Base-by-base conservation (phyloP, 2,113 vertebrate genomes). In the Peromyscus californicus region DNA sequence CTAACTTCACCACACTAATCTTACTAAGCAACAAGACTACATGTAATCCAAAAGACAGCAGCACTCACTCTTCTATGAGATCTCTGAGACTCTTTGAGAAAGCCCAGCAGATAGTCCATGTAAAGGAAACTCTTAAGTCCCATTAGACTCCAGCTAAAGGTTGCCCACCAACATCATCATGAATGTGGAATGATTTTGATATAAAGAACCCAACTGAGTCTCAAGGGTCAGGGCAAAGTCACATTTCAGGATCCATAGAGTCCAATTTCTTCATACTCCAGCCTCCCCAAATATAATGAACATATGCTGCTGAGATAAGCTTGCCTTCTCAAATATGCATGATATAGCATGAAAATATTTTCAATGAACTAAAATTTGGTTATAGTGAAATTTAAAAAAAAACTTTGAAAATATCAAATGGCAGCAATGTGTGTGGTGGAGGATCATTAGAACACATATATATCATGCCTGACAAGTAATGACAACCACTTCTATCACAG, bases 281-380 rank as follows among this genome's bases (percentile, higher is more conserved):
- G 2, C 22, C 39, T 90, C 9, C 42, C 29, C 1, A 90, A 80
- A 96, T 21, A 87, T 1, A 86, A 72, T 4, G 75, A 76, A 74
- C 39, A 57, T 26, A 16, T 16, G 82, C 26, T 48, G 87, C 22
- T 84, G 82, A 94, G 93, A 94, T 51, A 33, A 61, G 7, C 83
- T 76, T 7, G 70, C 9, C 51, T 36, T 57, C 11, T 42, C 69
- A 92, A 83, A 72, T 29, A 83, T 5, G 67, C 33, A 4, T 82
- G 45, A 65, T 39, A 51, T 1, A 39, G 11, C 42, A 82, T 17
- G 85, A 93, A 95, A 82, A 94, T 94, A 89, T 67, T 70, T 91
- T 91, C 36, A 88, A 54, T 82, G 65, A 93, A 6, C n/a, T 86
- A 9, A 91, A 79, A 89, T 91, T 89, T 96, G 85, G 36, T 90